Conservation (phyloP, 2,113 vertebrate genomes). For the Pycnonotus jocosus region DNA sequence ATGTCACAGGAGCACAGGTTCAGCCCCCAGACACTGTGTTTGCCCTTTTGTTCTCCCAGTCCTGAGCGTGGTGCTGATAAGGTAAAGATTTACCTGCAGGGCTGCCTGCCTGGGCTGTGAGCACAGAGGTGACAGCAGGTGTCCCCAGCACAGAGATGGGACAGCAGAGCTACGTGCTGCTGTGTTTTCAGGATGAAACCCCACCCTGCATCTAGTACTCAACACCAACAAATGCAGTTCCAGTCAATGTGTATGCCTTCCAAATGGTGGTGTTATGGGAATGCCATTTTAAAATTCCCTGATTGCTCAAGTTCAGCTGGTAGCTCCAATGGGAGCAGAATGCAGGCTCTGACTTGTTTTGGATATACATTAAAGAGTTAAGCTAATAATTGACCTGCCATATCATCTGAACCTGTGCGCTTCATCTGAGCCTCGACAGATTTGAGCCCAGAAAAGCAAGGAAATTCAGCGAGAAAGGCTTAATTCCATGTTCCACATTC, state of each 20-base stretch:
- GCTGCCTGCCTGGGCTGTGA: background rate
- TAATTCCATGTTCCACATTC: fast-evolving
- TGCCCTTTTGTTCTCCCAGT: background rate
- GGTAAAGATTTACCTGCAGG: background rate
- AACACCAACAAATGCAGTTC: background rate
- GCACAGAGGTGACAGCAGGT: background rate
- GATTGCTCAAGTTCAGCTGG: background rate
- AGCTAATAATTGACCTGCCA: background rate
- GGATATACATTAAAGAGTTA: background rate
- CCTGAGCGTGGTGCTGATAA: background rate
- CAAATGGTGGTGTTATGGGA: background rate
- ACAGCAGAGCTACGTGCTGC: fast-evolving
- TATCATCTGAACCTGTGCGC: background rate
- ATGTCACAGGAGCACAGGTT: background rate
- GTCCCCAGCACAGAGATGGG: fast-evolving
- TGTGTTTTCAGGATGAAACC: background rate
- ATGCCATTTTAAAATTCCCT: background rate
- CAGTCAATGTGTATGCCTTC: background rate
- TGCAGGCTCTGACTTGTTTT: background rate
- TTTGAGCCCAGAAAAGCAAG: background rate
- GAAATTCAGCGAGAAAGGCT: background rate
- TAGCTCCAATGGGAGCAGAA: background rate
- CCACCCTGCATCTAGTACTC: background rate
- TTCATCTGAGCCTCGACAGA: background rate
- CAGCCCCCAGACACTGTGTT: background rate